Conservation (phyloP, 2,113 vertebrate genomes). For the Cygnus buccinator region DNA sequence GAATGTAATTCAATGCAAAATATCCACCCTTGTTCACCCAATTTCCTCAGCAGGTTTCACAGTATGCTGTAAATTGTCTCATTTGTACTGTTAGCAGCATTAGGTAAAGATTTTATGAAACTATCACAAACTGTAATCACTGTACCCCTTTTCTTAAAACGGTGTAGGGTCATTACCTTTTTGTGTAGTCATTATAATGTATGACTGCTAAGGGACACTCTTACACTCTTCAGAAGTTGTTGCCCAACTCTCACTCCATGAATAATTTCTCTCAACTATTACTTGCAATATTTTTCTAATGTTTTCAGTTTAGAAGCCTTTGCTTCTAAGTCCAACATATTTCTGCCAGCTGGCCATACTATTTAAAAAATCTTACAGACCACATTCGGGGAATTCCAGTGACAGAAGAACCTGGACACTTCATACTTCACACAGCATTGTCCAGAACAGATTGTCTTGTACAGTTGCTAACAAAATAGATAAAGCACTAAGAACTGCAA, state of each 20-base stretch:
- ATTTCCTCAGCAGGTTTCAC: neutral
- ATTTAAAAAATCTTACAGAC: neutral
- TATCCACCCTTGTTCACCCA: neutral
- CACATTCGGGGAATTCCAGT: neutral
- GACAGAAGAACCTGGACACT: neutral
- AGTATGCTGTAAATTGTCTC: neutral
- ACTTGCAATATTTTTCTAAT: neutral
- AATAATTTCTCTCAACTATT: neutral
- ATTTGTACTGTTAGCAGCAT: neutral
- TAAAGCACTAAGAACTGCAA: neutral
- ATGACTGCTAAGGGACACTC: neutral
- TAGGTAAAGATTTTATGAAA: neutral
- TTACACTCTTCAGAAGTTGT: neutral
- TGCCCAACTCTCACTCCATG: neutral
- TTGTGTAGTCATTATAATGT: neutral
- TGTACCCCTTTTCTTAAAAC: neutral
- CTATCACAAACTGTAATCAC: neutral
- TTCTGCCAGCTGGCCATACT: neutral
- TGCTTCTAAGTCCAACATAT: neutral
- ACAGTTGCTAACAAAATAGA: neutral
- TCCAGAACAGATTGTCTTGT: neutral
- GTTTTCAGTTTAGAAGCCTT: neutral
- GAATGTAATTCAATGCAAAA: neutral
- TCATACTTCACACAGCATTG: neutral
- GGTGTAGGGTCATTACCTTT: neutral